These are phyloP conservation scores for Drosophila sp. DNA, from an alignment of 1,140 invertebrate genomes.

Conservation along the genomic window DNA sequence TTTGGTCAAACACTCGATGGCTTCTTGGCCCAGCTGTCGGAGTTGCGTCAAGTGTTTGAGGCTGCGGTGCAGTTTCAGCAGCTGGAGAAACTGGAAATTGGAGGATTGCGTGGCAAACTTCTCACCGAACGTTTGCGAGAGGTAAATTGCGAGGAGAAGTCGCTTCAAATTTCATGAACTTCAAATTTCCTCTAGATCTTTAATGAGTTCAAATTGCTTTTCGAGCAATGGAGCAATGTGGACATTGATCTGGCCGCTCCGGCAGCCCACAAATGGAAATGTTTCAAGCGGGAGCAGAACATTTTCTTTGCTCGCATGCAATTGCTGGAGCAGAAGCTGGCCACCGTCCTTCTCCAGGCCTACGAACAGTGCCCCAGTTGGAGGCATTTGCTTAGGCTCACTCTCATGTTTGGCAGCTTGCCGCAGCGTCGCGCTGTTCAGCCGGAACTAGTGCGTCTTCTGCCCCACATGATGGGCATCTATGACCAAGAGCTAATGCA, in stretches of 20 bases:
- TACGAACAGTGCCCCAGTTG: slow-evolving; percentile 89
- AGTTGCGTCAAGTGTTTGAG: slow-evolving; percentile 87
- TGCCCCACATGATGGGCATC: slow-evolving; percentile 66
- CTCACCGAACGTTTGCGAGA: slow-evolving; percentile 84
- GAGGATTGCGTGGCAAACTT: slow-evolving; percentile 88
- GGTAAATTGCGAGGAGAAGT: slow-evolving; percentile 80
- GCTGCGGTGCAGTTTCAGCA: slow-evolving; percentile 90
- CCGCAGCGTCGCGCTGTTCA: slow-evolving; percentile 60
- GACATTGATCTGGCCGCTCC: slow-evolving; percentile 77
- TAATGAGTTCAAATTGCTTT: slow-evolving; percentile 87
- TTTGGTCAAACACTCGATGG: slow-evolving; percentile 87
- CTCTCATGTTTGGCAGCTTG: slow-evolving; percentile 70
- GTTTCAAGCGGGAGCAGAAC: slow-evolving; percentile 86
- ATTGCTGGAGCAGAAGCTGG: slow-evolving; percentile 89
- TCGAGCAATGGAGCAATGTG: slow-evolving; percentile 87
- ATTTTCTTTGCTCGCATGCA: slow-evolving; percentile 84
- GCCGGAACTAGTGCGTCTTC: slow-evolving; percentile 58
- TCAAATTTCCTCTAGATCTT: slow-evolving; percentile 55
- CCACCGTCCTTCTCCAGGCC: slow-evolving; percentile 88
- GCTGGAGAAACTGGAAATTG: slow-evolving; percentile 92
- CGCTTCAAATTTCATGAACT: neutral
- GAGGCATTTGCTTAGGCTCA: slow-evolving; percentile 85
- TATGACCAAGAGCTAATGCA: slow-evolving; percentile 66
- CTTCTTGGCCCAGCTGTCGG: slow-evolving; percentile 85
- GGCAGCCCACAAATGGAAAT: slow-evolving; percentile 82